Evolutionary conservation across 2,797 vertebrate species (phyloP).

Genomic region (Acipenser ruthenus): DNA sequence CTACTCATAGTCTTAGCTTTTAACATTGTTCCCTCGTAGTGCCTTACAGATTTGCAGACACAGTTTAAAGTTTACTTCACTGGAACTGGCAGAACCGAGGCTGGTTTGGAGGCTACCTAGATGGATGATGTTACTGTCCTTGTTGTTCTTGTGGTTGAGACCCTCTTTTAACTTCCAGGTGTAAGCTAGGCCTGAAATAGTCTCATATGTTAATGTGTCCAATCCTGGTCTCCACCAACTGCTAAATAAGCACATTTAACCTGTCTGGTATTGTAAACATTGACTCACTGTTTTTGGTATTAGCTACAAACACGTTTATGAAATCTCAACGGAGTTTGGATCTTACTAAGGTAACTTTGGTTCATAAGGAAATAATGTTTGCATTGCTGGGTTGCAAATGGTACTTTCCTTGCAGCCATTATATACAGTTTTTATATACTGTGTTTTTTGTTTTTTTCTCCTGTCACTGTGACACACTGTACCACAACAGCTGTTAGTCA

Average conservation of each 20-base stretch:
- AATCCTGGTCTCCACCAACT: not conserved
- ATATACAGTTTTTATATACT: too few relatives aligned
- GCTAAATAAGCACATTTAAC: not conserved
- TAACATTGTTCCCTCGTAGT: slow-evolving; percentile 91
- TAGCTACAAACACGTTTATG: too few relatives aligned
- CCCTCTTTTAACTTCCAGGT: slow-evolving; percentile 49
- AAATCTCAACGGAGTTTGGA: too few relatives aligned
- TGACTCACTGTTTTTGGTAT: too few relatives aligned
- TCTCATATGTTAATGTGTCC: slow-evolving; percentile 22
- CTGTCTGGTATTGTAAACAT: too few relatives aligned
- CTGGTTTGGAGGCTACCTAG: slow-evolving; percentile 44
- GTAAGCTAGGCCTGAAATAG: slow-evolving; percentile 47
- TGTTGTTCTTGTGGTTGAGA: not conserved
- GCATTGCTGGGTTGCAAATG: too few relatives aligned
- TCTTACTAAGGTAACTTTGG: too few relatives aligned
- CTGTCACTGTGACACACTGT: too few relatives aligned
- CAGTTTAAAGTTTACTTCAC: slow-evolving; percentile 73
- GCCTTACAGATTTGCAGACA: slow-evolving; percentile 90
- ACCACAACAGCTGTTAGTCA: too few relatives aligned
- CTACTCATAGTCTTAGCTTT: slow-evolving; percentile 71
- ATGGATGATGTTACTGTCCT: slow-evolving; percentile 17
- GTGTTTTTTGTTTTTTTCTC: too few relatives aligned
- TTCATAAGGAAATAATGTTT: too few relatives aligned
- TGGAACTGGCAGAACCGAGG: slow-evolving; percentile 68
- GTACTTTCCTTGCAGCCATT: too few relatives aligned